Conservation (phyloP, 2,797 vertebrate species). For the Kryptopterus vitreolus region DNA sequence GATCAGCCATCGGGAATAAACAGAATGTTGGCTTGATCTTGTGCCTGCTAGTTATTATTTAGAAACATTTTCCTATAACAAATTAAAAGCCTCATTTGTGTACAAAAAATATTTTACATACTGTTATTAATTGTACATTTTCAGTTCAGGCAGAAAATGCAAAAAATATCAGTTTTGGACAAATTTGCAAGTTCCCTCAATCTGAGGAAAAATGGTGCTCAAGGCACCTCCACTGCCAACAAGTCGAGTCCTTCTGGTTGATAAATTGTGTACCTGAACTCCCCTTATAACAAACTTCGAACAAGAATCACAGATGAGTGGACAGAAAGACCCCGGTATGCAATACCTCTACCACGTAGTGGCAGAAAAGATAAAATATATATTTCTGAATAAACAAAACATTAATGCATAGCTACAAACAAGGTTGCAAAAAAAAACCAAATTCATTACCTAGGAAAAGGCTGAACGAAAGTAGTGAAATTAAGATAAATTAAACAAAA, state of each 20-base stretch:
- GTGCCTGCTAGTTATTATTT: neutral
- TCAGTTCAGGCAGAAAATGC: conserved; percentile 8
- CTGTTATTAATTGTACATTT: neutral
- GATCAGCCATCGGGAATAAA: conserved; percentile 2
- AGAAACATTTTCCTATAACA: neutral
- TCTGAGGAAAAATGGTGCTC: neutral
- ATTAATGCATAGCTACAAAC: conserved; percentile 1
- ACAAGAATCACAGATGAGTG: neutral
- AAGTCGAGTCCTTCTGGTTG: neutral
- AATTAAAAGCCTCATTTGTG: neutral
- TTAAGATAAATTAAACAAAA: conserved; percentile 30
- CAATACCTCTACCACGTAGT: neutral
- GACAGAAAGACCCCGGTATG: neutral
- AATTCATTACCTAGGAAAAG: neutral
- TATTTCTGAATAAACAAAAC: conserved; percentile 11
- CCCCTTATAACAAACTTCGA: neutral
- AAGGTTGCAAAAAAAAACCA: conserved; percentile 1
- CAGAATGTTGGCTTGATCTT: conserved; percentile 15
- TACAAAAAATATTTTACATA: neutral
- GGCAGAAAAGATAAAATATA: neutral
- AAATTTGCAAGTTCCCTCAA: neutral
- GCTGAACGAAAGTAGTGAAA: conserved; percentile 20
- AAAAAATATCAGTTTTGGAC: neutral
- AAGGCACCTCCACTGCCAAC: too few relatives aligned
- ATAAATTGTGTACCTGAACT: neutral